Evolutionary conservation across 2,113 vertebrate species (phyloP).

Genomic region (Brachyhypopomus occidentalis): DNA sequence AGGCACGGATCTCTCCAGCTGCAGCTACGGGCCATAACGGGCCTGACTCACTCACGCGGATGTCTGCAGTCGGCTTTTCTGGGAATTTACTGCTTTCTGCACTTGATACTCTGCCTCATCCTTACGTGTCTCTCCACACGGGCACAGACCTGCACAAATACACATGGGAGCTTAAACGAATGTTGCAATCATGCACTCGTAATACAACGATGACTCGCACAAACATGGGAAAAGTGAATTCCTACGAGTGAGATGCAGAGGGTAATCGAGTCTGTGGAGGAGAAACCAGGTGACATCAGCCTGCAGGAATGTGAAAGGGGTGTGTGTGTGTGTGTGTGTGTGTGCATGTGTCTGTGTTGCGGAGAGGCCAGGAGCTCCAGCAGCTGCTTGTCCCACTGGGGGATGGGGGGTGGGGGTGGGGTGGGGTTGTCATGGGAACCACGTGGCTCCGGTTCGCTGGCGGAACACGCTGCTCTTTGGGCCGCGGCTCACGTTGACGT

Average conservation of each 20-base stretch:
- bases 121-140: constrained; percentile 9
- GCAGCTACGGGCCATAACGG: neutral
- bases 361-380: constrained; percentile 51
- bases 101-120: neutral
- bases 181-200: constrained; percentile 10
- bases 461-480: constrained; percentile 50
- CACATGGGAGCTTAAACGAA: constrained; percentile 26
- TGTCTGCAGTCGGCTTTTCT: neutral
- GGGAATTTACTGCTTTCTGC: constrained; percentile 12
- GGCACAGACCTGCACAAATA: constrained; percentile 31
- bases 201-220: constrained; percentile 33
- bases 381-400: constrained; percentile 61
- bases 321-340: constrained; percentile 13
- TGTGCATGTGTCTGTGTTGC: neutral
- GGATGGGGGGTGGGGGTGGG: neutral
- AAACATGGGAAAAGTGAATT: constrained; percentile 46
- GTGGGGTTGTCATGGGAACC: constrained; percentile 58
- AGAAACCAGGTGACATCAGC: constrained; percentile 61
- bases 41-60: neutral
- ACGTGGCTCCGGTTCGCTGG: constrained; percentile 56
- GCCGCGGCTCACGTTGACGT: constrained; percentile 13
- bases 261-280: constrained; percentile 45
- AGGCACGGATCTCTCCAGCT: neutral
- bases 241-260: constrained; percentile 41
- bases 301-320: constrained; percentile 62